A percentile compares a stretch with the other conserved stretches of the same genome.
Conservation (phyloP, 2,888 invertebrate genomes). For the Tenthredo mesomela region DNA sequence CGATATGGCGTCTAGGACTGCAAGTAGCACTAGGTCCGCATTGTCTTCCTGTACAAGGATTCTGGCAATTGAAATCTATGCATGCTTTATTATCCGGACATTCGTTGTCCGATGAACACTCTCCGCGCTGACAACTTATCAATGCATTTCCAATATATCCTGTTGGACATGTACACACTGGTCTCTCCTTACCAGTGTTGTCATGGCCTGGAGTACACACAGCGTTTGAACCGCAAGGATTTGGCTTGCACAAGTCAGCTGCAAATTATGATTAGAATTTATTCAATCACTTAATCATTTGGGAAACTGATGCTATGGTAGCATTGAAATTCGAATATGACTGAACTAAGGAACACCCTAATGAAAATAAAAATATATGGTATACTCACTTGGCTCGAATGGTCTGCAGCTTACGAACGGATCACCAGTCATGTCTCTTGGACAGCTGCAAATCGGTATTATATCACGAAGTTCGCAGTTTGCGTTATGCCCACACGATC, state of each 20-base stretch:
- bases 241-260: conserved; percentile 92
- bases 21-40: conserved; percentile 89
- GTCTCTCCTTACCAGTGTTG: conserved; percentile 88
- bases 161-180: conserved; percentile 90
- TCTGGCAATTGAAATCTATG: conserved; percentile 84
- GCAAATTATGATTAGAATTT: conserved; percentile 44
- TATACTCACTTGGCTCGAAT: conserved; percentile 86
- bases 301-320: not conserved
- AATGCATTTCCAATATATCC: conserved; percentile 91
- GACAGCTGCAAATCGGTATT: conserved; percentile 92
- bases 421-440: conserved; percentile 92
- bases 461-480: conserved; percentile 89
- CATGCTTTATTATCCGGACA: conserved; percentile 89
- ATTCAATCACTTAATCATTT: not conserved
- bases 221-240: conserved; percentile 91
- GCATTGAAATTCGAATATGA: too few species aligned
- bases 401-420: conserved; percentile 91
- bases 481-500: conserved; percentile 89
- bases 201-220: conserved; percentile 92
- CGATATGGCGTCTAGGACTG: conserved; percentile 87
- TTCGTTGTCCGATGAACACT: conserved; percentile 88
- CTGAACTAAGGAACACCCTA: too few species aligned
- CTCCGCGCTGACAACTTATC: conserved; percentile 86
- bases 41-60: conserved; percentile 87
- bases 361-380: conserved; percentile 28